A percentile compares a stretch with the other conserved stretches of the same genome.
Evolutionary conservation across 2,888 invertebrate species (phyloP).

Genomic region (Miltochrista miniata): DNA sequence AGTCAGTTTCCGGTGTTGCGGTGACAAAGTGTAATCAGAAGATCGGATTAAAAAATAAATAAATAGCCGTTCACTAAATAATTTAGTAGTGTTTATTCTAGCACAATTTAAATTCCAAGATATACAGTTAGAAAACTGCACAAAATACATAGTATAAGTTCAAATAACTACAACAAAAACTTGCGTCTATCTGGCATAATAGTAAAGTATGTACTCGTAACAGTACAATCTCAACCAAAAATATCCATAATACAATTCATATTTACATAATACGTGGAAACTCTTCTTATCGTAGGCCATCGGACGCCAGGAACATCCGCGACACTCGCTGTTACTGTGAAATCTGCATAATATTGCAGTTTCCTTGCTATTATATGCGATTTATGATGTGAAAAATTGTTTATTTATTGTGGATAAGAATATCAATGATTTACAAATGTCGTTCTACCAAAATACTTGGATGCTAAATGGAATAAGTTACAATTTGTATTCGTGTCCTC

Average conservation of each 20-base stretch:
- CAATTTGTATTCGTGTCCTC: no score
- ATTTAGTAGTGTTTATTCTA: no score
- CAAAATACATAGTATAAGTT: no score
- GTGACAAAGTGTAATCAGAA: no score
- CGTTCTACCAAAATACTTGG: constrained; percentile 18
- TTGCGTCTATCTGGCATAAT: no score
- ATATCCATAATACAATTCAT: constrained; percentile 51
- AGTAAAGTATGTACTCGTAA: no score
- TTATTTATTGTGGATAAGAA: constrained; percentile 60
- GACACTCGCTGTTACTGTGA: constrained; percentile 60
- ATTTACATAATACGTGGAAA: constrained; percentile 60
- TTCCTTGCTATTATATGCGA: constrained; percentile 70
- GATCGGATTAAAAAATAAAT: no score
- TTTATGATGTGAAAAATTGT: constrained; percentile 72
- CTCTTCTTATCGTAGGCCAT: constrained; percentile 48
- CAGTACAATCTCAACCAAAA: constrained; percentile 55
- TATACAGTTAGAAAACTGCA: no score
- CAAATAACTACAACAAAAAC: no score
- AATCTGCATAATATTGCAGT: constrained; percentile 79
- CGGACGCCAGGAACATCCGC: constrained; percentile 48
- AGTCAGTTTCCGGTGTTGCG: no score
- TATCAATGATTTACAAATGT: constrained; percentile 25
- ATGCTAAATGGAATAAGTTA: constrained; percentile 11
- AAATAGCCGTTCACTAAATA: no score
- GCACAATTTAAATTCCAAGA: no score